These are phyloP conservation scores for Puma concolor DNA, from an alignment of 2,113 vertebrate genomes.

Conservation along the genomic window DNA sequence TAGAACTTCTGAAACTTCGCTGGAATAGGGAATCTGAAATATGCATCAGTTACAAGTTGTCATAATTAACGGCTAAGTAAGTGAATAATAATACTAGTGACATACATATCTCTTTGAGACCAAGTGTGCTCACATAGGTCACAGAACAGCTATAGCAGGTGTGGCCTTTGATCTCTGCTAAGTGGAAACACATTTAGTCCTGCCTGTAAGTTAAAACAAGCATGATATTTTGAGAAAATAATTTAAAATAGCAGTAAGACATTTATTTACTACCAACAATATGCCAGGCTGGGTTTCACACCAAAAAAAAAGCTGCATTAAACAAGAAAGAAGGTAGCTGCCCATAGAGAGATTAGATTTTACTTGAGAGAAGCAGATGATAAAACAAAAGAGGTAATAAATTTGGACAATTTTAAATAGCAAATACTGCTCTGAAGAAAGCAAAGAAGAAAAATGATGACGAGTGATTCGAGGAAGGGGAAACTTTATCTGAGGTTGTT, in stretches of 20 bases:
- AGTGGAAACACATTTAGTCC: background rate
- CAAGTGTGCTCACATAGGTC: background rate
- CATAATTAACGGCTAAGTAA: background rate
- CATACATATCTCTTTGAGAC: background rate
- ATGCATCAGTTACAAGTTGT: background rate
- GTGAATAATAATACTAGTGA: background rate
- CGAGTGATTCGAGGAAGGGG: background rate
- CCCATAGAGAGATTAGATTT: background rate
- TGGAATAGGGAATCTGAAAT: background rate
- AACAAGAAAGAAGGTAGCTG: background rate
- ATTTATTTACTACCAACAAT: background rate
- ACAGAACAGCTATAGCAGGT: background rate
- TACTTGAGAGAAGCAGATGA: background rate
- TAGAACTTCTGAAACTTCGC: background rate
- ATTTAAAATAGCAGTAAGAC: background rate
- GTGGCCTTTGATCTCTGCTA: background rate
- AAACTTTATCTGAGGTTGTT: background rate
- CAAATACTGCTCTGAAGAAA: background rate
- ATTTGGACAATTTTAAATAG: background rate
- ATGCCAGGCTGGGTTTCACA: background rate
- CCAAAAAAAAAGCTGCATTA: background rate
- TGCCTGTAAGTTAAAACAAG: background rate
- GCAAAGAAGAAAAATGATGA: background rate
- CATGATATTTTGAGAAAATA: constrained; percentile 7
- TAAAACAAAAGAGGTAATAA: background rate